Conservation (phyloP, 2,113 vertebrate genomes). For the Ochotona princeps region DNA sequence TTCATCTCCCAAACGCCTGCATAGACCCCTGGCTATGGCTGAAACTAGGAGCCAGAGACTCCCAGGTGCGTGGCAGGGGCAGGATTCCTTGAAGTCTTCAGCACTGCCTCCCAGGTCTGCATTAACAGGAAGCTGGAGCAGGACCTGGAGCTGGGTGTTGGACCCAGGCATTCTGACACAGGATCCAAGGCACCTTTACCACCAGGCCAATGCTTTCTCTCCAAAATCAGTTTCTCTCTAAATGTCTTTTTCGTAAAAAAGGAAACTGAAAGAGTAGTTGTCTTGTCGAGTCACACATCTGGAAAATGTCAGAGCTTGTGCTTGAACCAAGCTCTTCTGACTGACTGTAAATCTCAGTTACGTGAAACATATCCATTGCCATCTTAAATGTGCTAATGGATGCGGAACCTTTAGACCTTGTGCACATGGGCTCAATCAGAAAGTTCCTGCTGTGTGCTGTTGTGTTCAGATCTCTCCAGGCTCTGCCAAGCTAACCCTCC, state of each 20-base stretch:
- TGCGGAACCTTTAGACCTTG: neutral
- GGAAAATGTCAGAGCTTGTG: slow-evolving; percentile 49
- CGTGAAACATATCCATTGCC: neutral
- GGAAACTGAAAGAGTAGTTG: slow-evolving; percentile 39
- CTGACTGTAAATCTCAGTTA: slow-evolving; percentile 44
- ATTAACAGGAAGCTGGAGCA: too few relatives aligned
- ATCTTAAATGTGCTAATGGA: neutral
- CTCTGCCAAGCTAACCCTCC: neutral
- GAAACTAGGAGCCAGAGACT: too few relatives aligned
- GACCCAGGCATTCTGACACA: too few relatives aligned
- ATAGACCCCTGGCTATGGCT: too few relatives aligned
- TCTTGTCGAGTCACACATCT: slow-evolving; percentile 40
- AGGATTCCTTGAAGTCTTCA: too few relatives aligned
- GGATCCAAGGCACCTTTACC: too few relatives aligned
- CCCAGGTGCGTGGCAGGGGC: too few relatives aligned
- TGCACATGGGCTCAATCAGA: neutral
- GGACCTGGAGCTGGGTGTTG: too few relatives aligned
- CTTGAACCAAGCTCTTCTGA: slow-evolving; percentile 25
- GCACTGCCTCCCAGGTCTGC: too few relatives aligned
- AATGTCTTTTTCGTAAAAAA: slow-evolving; percentile 35
- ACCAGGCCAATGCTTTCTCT: too few relatives aligned
- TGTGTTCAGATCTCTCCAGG: neutral
- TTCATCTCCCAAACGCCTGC: too few relatives aligned
- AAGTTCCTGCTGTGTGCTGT: neutral
- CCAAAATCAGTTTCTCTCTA: slow-evolving; percentile 16